Conservation (phyloP, 2,888 invertebrate species). For the Drosophila lacicola region DNA sequence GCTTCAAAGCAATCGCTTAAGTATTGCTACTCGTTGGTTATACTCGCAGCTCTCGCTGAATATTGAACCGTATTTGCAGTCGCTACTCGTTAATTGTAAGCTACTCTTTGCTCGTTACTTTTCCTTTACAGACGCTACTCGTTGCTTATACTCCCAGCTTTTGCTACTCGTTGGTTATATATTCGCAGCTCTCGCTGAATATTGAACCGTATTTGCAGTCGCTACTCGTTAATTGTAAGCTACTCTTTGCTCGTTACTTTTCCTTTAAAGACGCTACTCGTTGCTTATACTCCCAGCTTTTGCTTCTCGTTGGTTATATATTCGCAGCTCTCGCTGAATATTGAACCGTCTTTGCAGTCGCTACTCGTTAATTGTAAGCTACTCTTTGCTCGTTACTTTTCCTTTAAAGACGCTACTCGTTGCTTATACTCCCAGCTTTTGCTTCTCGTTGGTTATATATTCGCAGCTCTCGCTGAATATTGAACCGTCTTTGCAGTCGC, state of each 20-base stretch:
- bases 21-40: conserved; percentile 3
- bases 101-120: not conserved
- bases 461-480: too few relatives aligned
- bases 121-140: too few relatives aligned
- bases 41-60: too few relatives aligned
- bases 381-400: too few relatives aligned
- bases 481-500: too few relatives aligned
- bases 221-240: not conserved
- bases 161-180: conserved; percentile 5
- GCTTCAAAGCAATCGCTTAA: not conserved
- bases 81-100: not conserved
- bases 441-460: conserved; percentile 2
- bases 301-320: conserved; percentile 4
- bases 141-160: not conserved
- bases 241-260: not conserved
- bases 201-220: not conserved
- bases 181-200: too few relatives aligned
- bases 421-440: not conserved
- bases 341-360: too few relatives aligned
- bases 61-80: too few relatives aligned
- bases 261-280: too few relatives aligned
- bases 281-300: not conserved
- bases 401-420: too few relatives aligned
- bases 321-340: too few relatives aligned
- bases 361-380: not conserved